These are phyloP conservation scores for Amphiprion percula DNA, from an alignment of 2,113 vertebrate genomes.

Conservation along the genomic window DNA sequence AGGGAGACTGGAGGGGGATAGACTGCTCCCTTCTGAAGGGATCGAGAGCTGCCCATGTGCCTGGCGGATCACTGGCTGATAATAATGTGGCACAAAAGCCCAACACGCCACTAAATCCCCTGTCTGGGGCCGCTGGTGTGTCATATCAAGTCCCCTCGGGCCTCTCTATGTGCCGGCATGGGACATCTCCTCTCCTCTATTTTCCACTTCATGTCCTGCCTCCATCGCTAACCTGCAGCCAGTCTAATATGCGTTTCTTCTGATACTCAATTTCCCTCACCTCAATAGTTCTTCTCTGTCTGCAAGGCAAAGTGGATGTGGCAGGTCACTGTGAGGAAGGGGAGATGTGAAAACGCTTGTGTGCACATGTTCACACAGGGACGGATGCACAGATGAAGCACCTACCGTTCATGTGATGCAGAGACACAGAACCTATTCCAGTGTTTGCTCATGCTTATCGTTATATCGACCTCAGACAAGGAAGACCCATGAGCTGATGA, in stretches of 20 bases:
- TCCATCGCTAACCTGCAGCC: conserved; percentile 70
- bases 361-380: conserved; percentile 14
- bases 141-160: conserved; percentile 70
- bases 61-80: conserved; percentile 75
- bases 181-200: conserved; percentile 63
- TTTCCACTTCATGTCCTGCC: conserved; percentile 62
- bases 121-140: conserved; percentile 65
- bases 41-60: conserved; percentile 71
- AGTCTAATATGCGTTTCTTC: conserved; percentile 62
- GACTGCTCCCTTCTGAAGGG: conserved; percentile 65
- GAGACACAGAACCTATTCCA: neutral
- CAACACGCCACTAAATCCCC: conserved; percentile 71
- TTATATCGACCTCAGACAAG: conserved; percentile 10
- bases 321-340: conserved; percentile 44
- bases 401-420: neutral
- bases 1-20: conserved; percentile 63
- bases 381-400: neutral
- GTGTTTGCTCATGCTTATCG: conserved; percentile 16
- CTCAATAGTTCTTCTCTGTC: conserved; percentile 49
- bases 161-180: conserved; percentile 48
- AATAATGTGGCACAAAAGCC: conserved; percentile 80
- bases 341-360: conserved; percentile 26
- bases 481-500: conserved; percentile 4
- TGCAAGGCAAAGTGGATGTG: conserved; percentile 54
- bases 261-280: conserved; percentile 53